These are phyloP conservation scores for Thumatha senex DNA, from an alignment of 2,888 invertebrate genomes.

Conservation along the genomic window DNA sequence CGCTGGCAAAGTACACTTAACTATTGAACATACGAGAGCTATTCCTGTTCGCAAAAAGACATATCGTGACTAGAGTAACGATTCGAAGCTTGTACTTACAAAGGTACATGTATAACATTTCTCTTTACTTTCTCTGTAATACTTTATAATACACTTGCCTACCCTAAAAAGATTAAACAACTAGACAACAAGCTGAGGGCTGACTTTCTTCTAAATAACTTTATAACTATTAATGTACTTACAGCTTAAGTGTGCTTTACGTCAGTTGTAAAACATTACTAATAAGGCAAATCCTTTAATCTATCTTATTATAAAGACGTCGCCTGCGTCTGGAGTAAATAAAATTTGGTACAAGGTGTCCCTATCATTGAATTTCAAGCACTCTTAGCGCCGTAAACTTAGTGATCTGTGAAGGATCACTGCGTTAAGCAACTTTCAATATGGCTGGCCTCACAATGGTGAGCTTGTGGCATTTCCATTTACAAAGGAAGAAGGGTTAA, in stretches of 20 bases:
- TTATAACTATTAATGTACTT: too few relatives aligned
- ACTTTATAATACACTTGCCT: constrained; percentile 19
- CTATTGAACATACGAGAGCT: constrained; percentile 43
- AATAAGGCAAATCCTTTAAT: neutral
- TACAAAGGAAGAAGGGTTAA: too few relatives aligned
- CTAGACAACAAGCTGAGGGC: constrained; percentile 8
- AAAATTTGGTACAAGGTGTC: neutral
- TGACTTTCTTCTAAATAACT: constrained; percentile 4
- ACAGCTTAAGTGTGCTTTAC: too few relatives aligned
- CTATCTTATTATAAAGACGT: too few relatives aligned
- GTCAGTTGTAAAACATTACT: neutral
- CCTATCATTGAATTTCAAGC: too few relatives aligned
- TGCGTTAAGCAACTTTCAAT: too few relatives aligned
- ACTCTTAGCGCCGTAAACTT: too few relatives aligned
- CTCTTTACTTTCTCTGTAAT: constrained; percentile 53
- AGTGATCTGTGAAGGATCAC: too few relatives aligned
- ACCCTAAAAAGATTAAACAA: constrained; percentile 22
- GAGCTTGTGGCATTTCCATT: too few relatives aligned
- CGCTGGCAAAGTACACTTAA: constrained; percentile 7
- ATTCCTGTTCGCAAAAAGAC: constrained; percentile 40
- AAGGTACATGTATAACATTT: constrained; percentile 29
- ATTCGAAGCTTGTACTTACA: constrained; percentile 43
- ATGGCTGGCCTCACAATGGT: too few relatives aligned
- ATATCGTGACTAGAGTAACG: constrained; percentile 57
- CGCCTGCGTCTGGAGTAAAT: neutral